Base-by-base conservation (phyloP, 2,113 vertebrate genomes). In the Carollia perspicillata region DNA sequence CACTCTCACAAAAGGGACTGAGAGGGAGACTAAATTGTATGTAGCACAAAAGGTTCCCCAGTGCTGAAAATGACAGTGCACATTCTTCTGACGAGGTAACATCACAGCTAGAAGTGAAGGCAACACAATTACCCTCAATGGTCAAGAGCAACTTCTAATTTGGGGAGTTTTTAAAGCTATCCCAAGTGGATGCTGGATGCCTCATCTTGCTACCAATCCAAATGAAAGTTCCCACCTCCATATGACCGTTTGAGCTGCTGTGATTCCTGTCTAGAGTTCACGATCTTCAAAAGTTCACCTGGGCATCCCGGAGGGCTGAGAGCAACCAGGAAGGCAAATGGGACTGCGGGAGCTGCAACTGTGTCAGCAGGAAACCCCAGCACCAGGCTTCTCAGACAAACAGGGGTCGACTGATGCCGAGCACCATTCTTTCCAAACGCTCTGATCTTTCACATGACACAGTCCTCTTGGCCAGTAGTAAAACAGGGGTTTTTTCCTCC, bases 381-480 rank as follows among this genome's bases (percentile, higher is more conserved):
- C 75, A 35, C 65, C 16, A 18, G 17, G 90, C 87, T 90, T 72
- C 30, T 77, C 89, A 42, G 88, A 83, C 11, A 40, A 81, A 66
- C 7, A 71, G 53, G 26, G 14, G 30, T 81, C 40, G 72, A 16
- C 11, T 5, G 23, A 87, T 84, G 95, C 63, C 79, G 55, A 92
- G 65, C 75, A 92, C 58, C 65, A 40, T 58, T 83, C 89, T 92
- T 93, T 91, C 93, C 90, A 94, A 95, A 84, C 55, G 80, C 80
- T 95, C 94, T 86, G 35, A 69, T 94, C 88, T 96, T 94, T 86
- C 85, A 66, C 42, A 81, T 47, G 72, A 79, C n/a, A 94, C 6
- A 9, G 86, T 83, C 55, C 78, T 91, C 74, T 26, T 1, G 28
- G 81, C 58, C 89, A 30, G 12, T 91, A 96, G 81, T 81, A 68